A percentile compares a stretch with the other conserved stretches of the same genome.
Conservation (phyloP, 2,888 invertebrate species). For the Helobdella robusta region DNA sequence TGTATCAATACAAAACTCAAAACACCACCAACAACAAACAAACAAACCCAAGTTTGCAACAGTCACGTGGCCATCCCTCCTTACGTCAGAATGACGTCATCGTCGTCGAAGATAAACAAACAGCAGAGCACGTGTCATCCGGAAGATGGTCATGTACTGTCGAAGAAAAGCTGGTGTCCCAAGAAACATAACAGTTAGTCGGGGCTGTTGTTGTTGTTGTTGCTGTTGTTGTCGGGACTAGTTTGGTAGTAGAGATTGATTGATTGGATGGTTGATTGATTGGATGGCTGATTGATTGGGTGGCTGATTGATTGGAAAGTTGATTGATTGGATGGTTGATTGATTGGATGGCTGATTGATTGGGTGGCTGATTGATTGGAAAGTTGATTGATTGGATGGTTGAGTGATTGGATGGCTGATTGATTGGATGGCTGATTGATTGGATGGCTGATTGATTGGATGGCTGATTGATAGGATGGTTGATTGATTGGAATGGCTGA, state of each 20-base stretch:
- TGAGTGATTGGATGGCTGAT: too few relatives aligned
- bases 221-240: neutral
- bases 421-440: too few relatives aligned
- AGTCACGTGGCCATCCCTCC: constrained; percentile 51
- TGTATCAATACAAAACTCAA: neutral
- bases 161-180: constrained; percentile 54
- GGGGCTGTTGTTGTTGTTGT: neutral
- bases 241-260: neutral
- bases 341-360: too few relatives aligned
- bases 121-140: constrained; percentile 52
- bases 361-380: too few relatives aligned
- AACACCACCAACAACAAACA: neutral
- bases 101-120: constrained; percentile 48
- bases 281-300: too few relatives aligned
- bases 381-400: too few relatives aligned
- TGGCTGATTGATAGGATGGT: too few relatives aligned
- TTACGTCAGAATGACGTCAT: constrained; percentile 50
- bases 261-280: too few relatives aligned
- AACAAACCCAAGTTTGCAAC: constrained; percentile 50
- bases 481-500: too few relatives aligned
- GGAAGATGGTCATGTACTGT: constrained; percentile 52
- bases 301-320: too few relatives aligned
- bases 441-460: too few relatives aligned
- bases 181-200: constrained; percentile 39
- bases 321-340: too few relatives aligned